phyloP scores from a whole-genome alignment of 2,113 vertebrate genomes.

The Pipra filicauda region DNA sequence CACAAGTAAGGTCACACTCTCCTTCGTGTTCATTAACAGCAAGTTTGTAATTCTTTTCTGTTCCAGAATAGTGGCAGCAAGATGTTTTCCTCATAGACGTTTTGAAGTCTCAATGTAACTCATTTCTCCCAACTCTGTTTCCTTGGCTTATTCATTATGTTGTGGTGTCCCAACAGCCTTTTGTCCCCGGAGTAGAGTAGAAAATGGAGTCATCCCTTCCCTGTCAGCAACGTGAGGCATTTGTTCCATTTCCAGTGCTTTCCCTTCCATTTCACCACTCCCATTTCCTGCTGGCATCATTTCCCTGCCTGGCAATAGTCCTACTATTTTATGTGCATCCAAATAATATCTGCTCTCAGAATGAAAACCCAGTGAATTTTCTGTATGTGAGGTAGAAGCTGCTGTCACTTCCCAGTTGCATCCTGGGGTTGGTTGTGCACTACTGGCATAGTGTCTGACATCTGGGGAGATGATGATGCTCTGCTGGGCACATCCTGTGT shows the following conservation, averaged over 20 bases:
- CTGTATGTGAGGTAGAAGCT: not conserved
- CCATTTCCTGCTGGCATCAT: not conserved
- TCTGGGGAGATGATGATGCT: not conserved
- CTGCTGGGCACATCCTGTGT: not conserved
- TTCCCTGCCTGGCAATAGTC: not conserved
- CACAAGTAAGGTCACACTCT: slow-evolving; percentile 78
- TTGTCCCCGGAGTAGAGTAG: not conserved
- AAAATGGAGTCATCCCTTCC: not conserved
- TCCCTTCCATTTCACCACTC: not conserved
- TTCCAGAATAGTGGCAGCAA: not conserved
- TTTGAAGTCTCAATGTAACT: not conserved
- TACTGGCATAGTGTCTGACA: fast-evolving
- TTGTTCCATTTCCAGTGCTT: not conserved
- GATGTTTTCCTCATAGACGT: not conserved
- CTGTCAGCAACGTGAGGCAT: not conserved
- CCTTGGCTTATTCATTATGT: not conserved
- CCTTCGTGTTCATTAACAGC: not conserved
- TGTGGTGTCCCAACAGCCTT: not conserved
- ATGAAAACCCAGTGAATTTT: not conserved
- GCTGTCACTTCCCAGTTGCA: not conserved
- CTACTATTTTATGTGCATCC: not conserved
- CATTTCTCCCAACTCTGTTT: not conserved
- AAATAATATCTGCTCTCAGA: not conserved
- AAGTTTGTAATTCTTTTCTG: not conserved
- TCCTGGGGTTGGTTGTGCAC: not conserved